These are phyloP conservation scores for Sylvia atricapilla DNA, from an alignment of 2,113 vertebrate genomes.

Conservation along the genomic window DNA sequence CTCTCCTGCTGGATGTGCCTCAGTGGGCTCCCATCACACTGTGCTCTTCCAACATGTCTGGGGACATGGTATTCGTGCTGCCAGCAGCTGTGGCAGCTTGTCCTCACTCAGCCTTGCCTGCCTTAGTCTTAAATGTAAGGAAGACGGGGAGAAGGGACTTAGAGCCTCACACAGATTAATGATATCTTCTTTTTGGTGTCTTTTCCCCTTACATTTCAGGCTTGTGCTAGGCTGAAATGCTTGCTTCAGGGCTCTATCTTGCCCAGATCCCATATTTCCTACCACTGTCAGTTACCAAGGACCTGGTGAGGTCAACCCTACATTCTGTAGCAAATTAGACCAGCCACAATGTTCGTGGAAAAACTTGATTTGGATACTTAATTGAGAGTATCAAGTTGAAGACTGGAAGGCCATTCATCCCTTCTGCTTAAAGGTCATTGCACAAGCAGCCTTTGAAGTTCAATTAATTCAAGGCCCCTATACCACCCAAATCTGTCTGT, in stretches of 20 bases:
- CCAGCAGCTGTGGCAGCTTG: neutral
- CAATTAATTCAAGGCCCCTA: neutral
- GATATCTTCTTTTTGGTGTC: neutral
- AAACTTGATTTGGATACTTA: neutral
- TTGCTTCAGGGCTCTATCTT: neutral
- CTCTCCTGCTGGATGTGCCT: fast-evolving
- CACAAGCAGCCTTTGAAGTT: conserved; percentile 2
- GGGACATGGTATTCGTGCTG: fast-evolving
- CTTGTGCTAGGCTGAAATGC: neutral
- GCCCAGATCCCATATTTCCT: neutral
- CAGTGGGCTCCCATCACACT: neutral
- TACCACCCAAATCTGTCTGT: neutral
- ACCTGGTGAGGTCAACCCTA: neutral
- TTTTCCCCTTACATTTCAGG: neutral
- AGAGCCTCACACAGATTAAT: neutral
- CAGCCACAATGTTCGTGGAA: neutral
- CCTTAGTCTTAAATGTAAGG: neutral
- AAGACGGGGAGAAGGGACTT: neutral
- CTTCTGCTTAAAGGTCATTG: neutral
- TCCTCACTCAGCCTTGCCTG: neutral
- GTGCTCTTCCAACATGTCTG: neutral
- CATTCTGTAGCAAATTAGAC: neutral
- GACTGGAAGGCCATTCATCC: neutral
- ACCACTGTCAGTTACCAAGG: neutral
- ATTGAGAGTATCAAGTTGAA: neutral